A percentile compares a stretch with the other conserved stretches of the same genome.
These are phyloP conservation scores for Ptilorrhoa leucosticta DNA, from an alignment of 2,113 vertebrate genomes.

Conservation along the genomic window DNA sequence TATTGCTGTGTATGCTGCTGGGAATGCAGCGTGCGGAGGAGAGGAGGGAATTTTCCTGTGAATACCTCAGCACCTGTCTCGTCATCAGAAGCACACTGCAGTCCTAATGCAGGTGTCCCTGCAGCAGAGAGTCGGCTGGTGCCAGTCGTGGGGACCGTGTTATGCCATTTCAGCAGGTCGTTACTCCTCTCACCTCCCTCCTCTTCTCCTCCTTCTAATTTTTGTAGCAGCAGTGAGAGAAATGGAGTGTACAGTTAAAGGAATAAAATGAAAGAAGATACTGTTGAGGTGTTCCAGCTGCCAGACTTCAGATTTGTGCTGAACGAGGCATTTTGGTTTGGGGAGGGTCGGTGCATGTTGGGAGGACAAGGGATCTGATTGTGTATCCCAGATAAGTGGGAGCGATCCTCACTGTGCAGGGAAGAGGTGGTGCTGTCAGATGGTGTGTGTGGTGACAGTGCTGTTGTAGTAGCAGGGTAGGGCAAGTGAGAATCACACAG, in stretches of 20 bases:
- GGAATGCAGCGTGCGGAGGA: neutral
- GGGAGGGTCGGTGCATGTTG: neutral
- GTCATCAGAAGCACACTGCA: constrained; percentile 1
- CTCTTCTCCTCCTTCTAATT: neutral
- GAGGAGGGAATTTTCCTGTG: neutral
- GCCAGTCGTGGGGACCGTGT: neutral
- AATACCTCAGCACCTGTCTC: constrained; percentile 17
- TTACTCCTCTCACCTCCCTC: neutral
- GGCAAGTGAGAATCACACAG: neutral
- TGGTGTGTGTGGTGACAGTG: neutral
- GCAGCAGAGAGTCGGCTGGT: neutral
- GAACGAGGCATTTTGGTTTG: neutral
- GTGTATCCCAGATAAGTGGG: neutral
- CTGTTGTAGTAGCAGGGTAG: neutral
- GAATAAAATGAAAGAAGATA: neutral
- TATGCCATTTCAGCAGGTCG: neutral
- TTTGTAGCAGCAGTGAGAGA: neutral
- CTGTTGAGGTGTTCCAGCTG: neutral
- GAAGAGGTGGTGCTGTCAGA: neutral
- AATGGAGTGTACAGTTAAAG: neutral
- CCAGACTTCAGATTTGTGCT: neutral
- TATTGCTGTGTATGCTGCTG: neutral
- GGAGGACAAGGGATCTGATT: neutral
- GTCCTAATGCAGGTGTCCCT: constrained; percentile 46
- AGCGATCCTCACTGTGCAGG: neutral